Percentiles rank a stretch among this genome's conserved stretches.
Conservation (phyloP, 2,797 vertebrate genomes). For the Propithecus perrieri region DNA sequence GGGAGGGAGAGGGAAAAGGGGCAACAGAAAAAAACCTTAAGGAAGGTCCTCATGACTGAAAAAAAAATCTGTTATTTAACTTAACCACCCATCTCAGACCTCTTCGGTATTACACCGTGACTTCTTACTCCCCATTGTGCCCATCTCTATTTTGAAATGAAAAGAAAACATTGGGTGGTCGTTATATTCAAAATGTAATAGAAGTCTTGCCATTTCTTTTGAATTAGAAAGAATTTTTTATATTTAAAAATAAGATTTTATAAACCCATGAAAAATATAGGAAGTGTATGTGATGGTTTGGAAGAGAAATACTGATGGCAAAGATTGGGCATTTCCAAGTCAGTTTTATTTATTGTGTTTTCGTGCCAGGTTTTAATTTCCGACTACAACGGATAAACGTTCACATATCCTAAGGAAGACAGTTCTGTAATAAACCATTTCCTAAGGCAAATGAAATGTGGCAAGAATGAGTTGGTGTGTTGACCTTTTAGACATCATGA, state of each 20-base stretch:
- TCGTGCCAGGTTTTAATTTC: neutral
- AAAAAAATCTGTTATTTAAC: neutral
- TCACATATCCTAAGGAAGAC: neutral
- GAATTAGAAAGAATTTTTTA: conserved; percentile 6
- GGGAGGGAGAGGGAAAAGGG: no score
- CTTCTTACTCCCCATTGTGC: neutral
- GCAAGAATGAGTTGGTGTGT: neutral
- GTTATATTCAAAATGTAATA: neutral
- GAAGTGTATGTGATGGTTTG: neutral
- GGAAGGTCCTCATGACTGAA: neutral
- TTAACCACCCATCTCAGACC: neutral
- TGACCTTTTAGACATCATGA: neutral
- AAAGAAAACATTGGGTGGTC: neutral
- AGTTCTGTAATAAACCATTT: neutral
- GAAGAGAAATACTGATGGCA: neutral
- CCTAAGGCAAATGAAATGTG: neutral
- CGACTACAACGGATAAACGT: neutral
- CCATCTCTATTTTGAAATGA: neutral
- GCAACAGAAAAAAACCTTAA: neutral
- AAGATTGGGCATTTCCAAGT: neutral
- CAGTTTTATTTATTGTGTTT: neutral
- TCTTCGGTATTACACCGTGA: neutral
- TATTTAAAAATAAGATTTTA: conserved; percentile 26
- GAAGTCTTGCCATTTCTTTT: conserved; percentile 3
- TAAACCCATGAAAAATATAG: neutral